Conservation (phyloP, 1,140 invertebrate genomes). For the Drosophila busckii region DNA sequence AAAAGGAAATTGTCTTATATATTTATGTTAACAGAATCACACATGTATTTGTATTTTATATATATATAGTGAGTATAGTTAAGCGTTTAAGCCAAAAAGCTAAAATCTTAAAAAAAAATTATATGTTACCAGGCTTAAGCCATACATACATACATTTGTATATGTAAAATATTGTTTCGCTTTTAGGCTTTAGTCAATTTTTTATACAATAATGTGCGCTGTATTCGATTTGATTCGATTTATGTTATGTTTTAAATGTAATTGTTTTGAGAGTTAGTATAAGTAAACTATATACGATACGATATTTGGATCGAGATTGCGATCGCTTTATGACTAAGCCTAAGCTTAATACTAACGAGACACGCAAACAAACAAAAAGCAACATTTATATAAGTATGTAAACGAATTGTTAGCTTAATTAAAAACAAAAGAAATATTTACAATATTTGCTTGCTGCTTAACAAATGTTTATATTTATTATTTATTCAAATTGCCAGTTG, state of each 20-base stretch:
- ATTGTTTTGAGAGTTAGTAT: conserved; percentile 52
- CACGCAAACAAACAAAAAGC: conserved; percentile 1
- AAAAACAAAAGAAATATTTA: conserved; percentile 23
- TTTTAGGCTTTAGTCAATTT: conserved; percentile 71
- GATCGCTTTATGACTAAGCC: conserved; percentile 35
- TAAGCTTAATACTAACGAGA: conserved; percentile 42
- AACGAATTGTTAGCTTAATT: conserved; percentile 33
- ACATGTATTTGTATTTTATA: conserved; percentile 65
- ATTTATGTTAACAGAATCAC: conserved; percentile 33
- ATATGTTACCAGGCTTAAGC: conserved; percentile 32
- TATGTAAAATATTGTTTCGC: conserved; percentile 45
- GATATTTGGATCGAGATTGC: conserved; percentile 23
- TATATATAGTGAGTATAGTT: no score
- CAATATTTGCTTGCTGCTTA: conserved; percentile 24
- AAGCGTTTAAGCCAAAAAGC: conserved; percentile 43
- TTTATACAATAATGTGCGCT: conserved; percentile 53
- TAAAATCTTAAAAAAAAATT: conserved; percentile 6
- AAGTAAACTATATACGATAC: conserved; percentile 9
- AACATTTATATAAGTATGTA: no score
- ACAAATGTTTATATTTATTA: conserved; percentile 22
- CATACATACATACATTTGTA: conserved; percentile 21
- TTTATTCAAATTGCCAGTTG: conserved; percentile 15
- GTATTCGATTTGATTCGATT: conserved; percentile 47
- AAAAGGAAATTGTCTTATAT: conserved; percentile 37
- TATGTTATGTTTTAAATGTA: conserved; percentile 65